Evolutionary conservation across 2,888 invertebrate genomes (phyloP).

Genomic region (Leucania comma): DNA sequence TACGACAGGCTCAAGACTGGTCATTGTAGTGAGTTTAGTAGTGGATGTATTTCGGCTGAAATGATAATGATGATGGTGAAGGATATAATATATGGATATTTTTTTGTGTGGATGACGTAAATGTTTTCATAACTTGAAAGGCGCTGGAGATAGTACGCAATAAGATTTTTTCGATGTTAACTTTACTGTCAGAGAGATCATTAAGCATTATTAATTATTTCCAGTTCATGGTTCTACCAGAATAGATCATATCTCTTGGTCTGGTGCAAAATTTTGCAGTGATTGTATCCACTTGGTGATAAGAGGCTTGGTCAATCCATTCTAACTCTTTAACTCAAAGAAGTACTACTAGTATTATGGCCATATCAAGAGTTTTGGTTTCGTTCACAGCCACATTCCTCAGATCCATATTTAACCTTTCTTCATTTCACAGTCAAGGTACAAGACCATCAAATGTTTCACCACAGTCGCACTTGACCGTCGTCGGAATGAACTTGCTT

Average conservation of each 20-base stretch:
- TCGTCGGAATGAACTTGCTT: constrained; percentile 56
- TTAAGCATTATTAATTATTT: too few relatives aligned
- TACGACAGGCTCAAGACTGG: too few relatives aligned
- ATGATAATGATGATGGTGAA: not conserved
- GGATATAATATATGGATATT: too few relatives aligned
- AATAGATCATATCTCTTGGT: too few relatives aligned
- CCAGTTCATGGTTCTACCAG: too few relatives aligned
- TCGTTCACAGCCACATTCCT: not conserved
- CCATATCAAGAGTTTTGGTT: not conserved
- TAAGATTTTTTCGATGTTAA: too few relatives aligned
- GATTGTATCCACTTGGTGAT: too few relatives aligned
- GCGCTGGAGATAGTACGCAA: too few relatives aligned
- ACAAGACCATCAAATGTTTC: constrained; percentile 8
- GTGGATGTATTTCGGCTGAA: not conserved
- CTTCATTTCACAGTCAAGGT: not conserved
- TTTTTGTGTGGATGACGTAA: too few relatives aligned
- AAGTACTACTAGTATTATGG: not conserved
- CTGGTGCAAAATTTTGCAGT: too few relatives aligned
- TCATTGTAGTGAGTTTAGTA: not conserved
- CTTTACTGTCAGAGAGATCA: too few relatives aligned
- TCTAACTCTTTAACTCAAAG: not conserved
- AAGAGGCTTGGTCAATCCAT: not conserved
- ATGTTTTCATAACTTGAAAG: too few relatives aligned
- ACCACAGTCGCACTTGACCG: constrained; percentile 58
- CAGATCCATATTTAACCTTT: not conserved